A percentile compares a stretch with the other conserved stretches of the same genome.
phyloP scores from a whole-genome alignment of 2,888 invertebrate genomes.

The Apodemia mormo region DNA sequence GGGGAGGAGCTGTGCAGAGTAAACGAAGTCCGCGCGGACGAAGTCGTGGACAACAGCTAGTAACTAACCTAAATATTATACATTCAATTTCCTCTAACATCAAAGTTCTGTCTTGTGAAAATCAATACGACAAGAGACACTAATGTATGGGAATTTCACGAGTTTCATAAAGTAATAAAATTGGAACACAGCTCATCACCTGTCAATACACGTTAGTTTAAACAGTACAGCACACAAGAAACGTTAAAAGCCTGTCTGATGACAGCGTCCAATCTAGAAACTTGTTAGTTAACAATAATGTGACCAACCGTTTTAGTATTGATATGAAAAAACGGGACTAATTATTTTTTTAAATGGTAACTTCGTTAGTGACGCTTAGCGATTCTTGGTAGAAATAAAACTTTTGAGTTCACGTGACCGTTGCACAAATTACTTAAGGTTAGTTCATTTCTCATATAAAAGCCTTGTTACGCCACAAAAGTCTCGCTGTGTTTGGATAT shows the following conservation, averaged over 20 bases:
- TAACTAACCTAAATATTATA: no score
- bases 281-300: conserved; percentile 43
- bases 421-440: no score
- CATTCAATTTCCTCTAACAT: no score
- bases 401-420: not conserved
- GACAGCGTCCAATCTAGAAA: conserved; percentile 60
- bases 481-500: not conserved
- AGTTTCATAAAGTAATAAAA: not conserved
- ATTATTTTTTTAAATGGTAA: no score
- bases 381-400: not conserved
- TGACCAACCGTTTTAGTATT: conserved; percentile 34
- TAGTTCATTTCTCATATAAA: no score
- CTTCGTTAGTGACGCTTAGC: no score
- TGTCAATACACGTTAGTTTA: conserved; percentile 43
- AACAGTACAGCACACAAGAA: conserved; percentile 39
- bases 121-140: no score
- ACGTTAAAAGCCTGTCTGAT: conserved; percentile 52
- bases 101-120: no score
- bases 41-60: no score
- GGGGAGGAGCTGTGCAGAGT: no score
- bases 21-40: no score
- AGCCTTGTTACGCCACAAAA: not conserved
- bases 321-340: not conserved
- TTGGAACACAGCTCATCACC: conserved; percentile 31
- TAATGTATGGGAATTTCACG: not conserved